These are phyloP conservation scores for Otus sunia DNA, from an alignment of 2,113 vertebrate species.

Conservation along the genomic window DNA sequence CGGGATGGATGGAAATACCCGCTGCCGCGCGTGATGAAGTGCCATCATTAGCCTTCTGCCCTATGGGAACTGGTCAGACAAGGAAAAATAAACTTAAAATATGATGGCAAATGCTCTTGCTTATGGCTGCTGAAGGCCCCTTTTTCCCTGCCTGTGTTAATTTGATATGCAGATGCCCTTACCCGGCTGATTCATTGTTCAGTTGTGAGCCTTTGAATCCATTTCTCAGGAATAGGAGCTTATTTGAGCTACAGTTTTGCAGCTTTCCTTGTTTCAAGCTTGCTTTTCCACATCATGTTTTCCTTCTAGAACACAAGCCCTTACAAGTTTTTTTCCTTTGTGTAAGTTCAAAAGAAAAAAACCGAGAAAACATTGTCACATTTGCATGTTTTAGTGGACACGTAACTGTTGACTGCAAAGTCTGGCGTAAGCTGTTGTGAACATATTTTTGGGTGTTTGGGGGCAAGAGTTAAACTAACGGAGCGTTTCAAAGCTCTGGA, in stretches of 20 bases:
- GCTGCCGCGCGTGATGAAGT: constrained; percentile 66
- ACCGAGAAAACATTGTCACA: rapidly evolving
- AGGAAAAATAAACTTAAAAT: constrained; percentile 71
- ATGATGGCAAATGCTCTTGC: neutral
- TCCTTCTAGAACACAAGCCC: neutral
- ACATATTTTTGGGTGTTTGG: neutral
- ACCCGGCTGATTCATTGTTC: neutral
- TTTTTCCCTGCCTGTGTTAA: neutral
- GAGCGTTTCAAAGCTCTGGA: neutral
- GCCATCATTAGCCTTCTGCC: constrained; percentile 71
- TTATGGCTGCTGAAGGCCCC: constrained; percentile 30
- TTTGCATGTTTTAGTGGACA: rapidly evolving
- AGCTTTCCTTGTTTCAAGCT: neutral
- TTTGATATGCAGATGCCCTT: constrained; percentile 46
- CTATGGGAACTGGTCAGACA: constrained; percentile 60
- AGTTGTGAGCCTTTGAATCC: neutral
- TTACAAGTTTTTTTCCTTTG: neutral
- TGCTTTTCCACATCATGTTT: rapidly evolving
- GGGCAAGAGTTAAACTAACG: neutral
- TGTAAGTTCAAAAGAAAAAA: neutral
- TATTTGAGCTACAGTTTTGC: neutral
- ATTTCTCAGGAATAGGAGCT: neutral
- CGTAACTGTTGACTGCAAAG: rapidly evolving
- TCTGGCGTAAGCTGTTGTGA: neutral
- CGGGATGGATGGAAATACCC: constrained; percentile 61